Evolutionary conservation across 2,888 invertebrate species (phyloP), one percentile per base, ranked within the genome.

Genomic region (Listrodromus nycthemerus): DNA sequence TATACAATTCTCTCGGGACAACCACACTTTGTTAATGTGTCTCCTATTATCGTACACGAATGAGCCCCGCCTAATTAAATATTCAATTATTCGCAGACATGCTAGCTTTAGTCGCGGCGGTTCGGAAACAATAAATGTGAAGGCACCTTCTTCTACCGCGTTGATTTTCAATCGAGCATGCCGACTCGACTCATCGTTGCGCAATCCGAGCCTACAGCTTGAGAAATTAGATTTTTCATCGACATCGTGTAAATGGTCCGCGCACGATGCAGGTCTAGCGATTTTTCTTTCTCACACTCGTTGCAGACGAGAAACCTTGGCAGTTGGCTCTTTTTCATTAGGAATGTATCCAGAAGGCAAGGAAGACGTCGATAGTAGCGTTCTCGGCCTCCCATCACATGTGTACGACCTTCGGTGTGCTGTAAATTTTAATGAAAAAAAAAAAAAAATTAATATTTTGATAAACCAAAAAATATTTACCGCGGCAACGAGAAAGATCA

Each of bases 371-470:
- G 71, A 75, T 67, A 45, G 82, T 87, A 86, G 87, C 69, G 84
- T 86, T 87, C 83, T 76, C 81, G 86, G 82, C 74, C 87, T 76
- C 87, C 89, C 88, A 92, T 93, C 92, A 93, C 92, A 93, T 93
- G 89, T 93, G 93, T 85, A 93, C 91, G 85, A 93, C 92, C 85
- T 93, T 93, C 85, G 93, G 93, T 71, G 93, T 93, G 86, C 93
- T 93, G 86, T 24, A 84, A 88, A 78, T 50, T 82, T 78, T 1
- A 1, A 83, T 78, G 0, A n/a, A n/a, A n/a, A 1, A 10, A 48
- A 37, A 63, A 41, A 74, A 27, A 13, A 55, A 21, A 70, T 45
- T 78, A 21, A 0, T 16, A 58, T 19, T 19, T 37, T n/a, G 19
- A 76, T 37, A 16, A 27, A 76, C 7, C 63, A 8, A 5, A 65